These are phyloP conservation scores for Cuculus canorus DNA, from an alignment of 2,797 vertebrate species.

Conservation along the genomic window DNA sequence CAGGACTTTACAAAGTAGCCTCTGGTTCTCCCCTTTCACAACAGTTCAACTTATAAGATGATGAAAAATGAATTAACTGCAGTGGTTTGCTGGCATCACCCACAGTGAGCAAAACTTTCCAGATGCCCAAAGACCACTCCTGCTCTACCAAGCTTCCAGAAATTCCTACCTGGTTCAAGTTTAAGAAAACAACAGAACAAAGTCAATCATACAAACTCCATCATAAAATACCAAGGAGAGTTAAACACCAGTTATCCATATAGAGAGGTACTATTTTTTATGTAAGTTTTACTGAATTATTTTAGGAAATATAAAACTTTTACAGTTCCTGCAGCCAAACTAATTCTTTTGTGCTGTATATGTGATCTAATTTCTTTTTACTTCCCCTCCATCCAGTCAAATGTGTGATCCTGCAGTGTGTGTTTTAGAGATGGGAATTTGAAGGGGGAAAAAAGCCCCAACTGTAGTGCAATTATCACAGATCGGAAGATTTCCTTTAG, in stretches of 20 bases:
- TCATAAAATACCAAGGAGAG: neutral
- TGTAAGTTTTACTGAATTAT: neutral
- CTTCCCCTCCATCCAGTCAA: neutral
- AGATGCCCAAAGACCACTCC: neutral
- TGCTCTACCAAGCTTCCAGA: neutral
- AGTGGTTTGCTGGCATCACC: slow-evolving; percentile 24
- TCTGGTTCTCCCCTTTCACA: neutral
- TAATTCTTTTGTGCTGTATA: neutral
- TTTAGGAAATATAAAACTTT: slow-evolving; percentile 6
- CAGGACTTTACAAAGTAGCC: neutral
- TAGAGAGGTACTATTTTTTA: neutral
- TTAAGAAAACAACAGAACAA: slow-evolving; percentile 1
- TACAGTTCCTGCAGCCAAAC: neutral
- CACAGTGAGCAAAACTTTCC: neutral
- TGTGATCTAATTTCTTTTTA: neutral
- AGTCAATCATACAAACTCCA: neutral
- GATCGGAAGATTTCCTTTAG: neutral
- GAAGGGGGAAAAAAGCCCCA: neutral
- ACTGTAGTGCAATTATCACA: neutral
- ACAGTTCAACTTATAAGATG: neutral
- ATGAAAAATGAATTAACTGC: slow-evolving; percentile 18
- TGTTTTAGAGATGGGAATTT: neutral
- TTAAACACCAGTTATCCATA: neutral
- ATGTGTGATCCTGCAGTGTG: neutral
- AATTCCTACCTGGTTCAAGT: slow-evolving; percentile 27